Evolutionary conservation across 2,797 vertebrate species (phyloP).

Genomic region (Clarias laeviceps): DNA sequence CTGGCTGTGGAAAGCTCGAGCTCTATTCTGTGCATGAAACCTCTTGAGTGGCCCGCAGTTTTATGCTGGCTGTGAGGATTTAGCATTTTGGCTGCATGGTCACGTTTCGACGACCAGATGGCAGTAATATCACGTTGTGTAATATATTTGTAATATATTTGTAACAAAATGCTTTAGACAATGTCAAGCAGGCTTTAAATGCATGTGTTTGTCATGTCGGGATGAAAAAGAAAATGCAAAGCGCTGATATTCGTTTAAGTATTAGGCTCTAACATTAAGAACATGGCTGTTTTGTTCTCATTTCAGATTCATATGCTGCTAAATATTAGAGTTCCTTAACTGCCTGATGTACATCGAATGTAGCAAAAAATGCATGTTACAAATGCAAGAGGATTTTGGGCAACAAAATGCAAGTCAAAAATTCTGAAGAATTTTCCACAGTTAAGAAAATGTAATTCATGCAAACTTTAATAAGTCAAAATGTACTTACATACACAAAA

Average conservation of each 20-base stretch:
- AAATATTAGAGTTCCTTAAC: background rate
- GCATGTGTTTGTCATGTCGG: background rate
- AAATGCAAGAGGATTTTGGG: background rate
- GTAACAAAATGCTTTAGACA: no score
- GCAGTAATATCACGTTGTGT: slow-evolving; percentile 2
- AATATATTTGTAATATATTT: background rate
- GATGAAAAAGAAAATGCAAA: background rate
- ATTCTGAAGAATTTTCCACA: background rate
- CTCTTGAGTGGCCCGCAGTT: slow-evolving; percentile 17
- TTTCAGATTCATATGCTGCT: background rate
- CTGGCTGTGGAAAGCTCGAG: slow-evolving; percentile 3
- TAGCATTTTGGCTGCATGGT: slow-evolving; percentile 21
- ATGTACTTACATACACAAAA: background rate
- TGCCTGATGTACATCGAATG: background rate
- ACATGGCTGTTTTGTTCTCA: background rate
- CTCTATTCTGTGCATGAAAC: slow-evolving; percentile 8
- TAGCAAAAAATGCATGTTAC: background rate
- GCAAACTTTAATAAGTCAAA: background rate
- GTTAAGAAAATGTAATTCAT: no score
- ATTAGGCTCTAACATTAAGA: background rate
- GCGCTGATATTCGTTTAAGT: background rate
- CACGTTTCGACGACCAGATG: slow-evolving; percentile 40
- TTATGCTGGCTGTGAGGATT: slow-evolving; percentile 1
- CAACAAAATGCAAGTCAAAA: background rate
- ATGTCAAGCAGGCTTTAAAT: background rate